Base-by-base conservation (phyloP, 2,888 invertebrate species). In the Podotricha telesiphe region DNA sequence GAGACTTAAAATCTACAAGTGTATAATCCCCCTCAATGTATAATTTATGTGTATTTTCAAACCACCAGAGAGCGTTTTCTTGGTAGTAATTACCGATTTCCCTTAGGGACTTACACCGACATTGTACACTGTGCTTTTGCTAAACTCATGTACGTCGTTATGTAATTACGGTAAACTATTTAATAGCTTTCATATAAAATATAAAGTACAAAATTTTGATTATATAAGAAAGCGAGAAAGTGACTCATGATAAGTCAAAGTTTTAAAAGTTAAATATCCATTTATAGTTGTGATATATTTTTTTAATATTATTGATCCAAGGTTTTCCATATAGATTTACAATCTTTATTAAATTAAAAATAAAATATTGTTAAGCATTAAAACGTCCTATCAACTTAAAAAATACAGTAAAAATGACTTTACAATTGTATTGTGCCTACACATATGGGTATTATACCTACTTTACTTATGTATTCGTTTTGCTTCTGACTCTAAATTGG, bases 31-130 rank as follows among this genome's bases (percentile, higher is more conserved):
- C 47, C 47, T 62, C 34, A 48, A 62, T 62, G 48, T 62, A 62
- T 62, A 62, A 62, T 62, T 62, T 62, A 62, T 62, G 65, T 65
- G 45, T 55, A 34, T 42, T 50, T 51, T 59, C 45, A 59, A 65
- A 67, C 61, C 64, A 48, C 67, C 47, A n/a, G 70, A 65, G 69
- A 65, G 50, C 69, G 69, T 67, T 67, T 69, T 65, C 69, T 65
- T 53, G 37, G 65, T 65, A 61, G 65, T 72, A 70, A 70, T 72
- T 67, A 67, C 65, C 45, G 65, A 65, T 65, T 70, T 62, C 72
- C 69, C 70, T 62, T 59, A 62, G 70, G 67, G 72, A 72, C 56
- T 67, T 55, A 48, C 50, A 28, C 40, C 55, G 55, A 64, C 71
- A 47, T 59, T 45, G 53, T 63, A 63, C 47, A 59, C 63, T 22